Percentiles rank a stretch among this genome's conserved stretches.
phyloP scores from a whole-genome alignment of 2,888 invertebrate genomes.

The Hipparchia sbordonii region DNA sequence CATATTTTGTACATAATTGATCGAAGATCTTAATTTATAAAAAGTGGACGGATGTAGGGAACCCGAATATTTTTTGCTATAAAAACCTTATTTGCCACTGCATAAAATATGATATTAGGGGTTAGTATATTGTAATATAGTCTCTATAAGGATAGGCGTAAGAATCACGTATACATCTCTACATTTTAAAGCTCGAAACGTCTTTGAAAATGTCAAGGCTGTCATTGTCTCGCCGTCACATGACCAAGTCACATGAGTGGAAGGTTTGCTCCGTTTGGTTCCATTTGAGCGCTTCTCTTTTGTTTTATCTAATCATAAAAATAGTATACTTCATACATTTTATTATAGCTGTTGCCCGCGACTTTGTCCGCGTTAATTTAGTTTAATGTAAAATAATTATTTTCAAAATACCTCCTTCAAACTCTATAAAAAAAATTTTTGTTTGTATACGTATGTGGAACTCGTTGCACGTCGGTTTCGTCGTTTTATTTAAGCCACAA shows the following conservation, averaged over 20 bases:
- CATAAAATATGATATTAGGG: too few relatives aligned
- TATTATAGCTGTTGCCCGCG: too few relatives aligned
- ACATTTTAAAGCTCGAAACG: conserved; percentile 43
- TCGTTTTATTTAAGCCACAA: too few relatives aligned
- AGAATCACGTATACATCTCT: conserved; percentile 9
- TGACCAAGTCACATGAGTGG: conserved; percentile 52
- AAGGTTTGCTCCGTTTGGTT: conserved; percentile 28
- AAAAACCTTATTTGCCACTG: too few relatives aligned
- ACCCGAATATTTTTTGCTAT: neutral
- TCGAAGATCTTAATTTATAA: too few relatives aligned
- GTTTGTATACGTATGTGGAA: too few relatives aligned
- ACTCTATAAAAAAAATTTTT: too few relatives aligned
- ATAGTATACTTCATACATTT: neutral
- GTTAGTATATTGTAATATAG: neutral
- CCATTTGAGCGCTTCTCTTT: conserved; percentile 15
- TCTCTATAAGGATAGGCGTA: neutral
- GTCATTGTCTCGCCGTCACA: conserved; percentile 47
- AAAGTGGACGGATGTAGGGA: conserved; percentile 10
- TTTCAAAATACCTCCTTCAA: too few relatives aligned
- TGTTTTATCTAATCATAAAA: neutral
- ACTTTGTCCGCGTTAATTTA: too few relatives aligned
- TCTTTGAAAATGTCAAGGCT: conserved; percentile 60
- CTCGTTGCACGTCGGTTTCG: too few relatives aligned
- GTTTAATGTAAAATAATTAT: too few relatives aligned
- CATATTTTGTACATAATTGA: too few relatives aligned